Conservation (phyloP, 2,888 invertebrate genomes). For the Agriopis marginaria region DNA sequence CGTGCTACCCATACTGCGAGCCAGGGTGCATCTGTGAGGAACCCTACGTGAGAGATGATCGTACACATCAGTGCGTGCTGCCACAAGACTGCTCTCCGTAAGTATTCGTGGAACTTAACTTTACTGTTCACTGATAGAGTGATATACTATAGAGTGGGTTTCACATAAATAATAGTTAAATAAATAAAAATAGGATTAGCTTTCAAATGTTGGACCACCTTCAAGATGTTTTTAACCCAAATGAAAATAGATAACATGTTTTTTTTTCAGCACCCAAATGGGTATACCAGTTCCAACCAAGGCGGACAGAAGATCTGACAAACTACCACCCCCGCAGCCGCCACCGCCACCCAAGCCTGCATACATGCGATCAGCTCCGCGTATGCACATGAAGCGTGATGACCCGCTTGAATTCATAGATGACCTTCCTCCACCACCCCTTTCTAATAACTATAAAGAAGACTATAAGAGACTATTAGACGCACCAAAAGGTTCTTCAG, state of each 20-base stretch:
- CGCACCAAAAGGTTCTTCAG: conserved; percentile 51
- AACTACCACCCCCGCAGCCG: conserved; percentile 34
- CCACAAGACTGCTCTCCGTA: conserved; percentile 81
- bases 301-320: conserved; percentile 51
- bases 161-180: too few relatives aligned
- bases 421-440: conserved; percentile 46
- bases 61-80: conserved; percentile 79
- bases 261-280: conserved; percentile 76
- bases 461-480: conserved; percentile 59
- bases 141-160: too few relatives aligned
- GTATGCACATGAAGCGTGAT: conserved; percentile 59
- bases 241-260: not conserved
- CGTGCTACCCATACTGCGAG: conserved; percentile 83
- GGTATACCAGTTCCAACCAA: conserved; percentile 78
- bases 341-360: conserved; percentile 44
- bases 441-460: conserved; percentile 51
- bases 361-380: conserved; percentile 49
- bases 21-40: conserved; percentile 80
- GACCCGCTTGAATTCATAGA: conserved; percentile 59
- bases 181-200: too few relatives aligned
- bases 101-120: conserved; percentile 44
- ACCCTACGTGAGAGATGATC: conserved; percentile 78
- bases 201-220: too few relatives aligned
- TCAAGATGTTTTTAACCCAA: not conserved
- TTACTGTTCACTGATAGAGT: not conserved